Base-by-base conservation (phyloP, 2,888 invertebrate species). In the Sarcophaga rosellei region DNA sequence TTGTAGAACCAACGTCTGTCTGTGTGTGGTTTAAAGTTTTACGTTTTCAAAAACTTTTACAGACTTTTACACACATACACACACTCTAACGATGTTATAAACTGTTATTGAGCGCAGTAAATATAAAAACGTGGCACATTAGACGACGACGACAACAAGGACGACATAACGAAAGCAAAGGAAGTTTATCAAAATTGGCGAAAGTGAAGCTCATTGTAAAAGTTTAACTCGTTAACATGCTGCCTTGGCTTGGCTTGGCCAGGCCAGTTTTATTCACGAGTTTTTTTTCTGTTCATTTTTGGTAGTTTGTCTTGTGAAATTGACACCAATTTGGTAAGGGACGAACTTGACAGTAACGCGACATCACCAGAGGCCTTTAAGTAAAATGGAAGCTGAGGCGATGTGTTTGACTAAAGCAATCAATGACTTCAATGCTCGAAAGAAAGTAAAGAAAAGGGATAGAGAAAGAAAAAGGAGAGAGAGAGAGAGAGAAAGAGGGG, bases 141-240 rank as follows among this genome's bases (percentile, higher is more conserved):
- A 21, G 25, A 79, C 57, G 66, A 45, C 23, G 63, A 75, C 79
- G 47, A 80, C 65, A 72, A 62, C 62, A 35, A 70, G 66, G 75
- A 57, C 47, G 59, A 76, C 53, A 53, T 15, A 12, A 12, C 53
- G 17, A 12, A 12, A 12, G 5, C 17, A 53, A 61, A 79, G 76
- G 72, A 80, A 80, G 79, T 82, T 86, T 76, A 80, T 83, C 76
- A 82, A 86, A 80, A 86, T 77, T 80, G 83, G 83, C 86, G 82
- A 86, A 86, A 86, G 83, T 86, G 79, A 80, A 86, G 83, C 83
- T 80, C 80, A 83, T 83, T 83, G 61, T 63, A 68, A 74, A 75
- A 79, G 79, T 82, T 86, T 79, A 86, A 72, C 85, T 81, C 61
- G 78, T 85, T 79, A 81, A 80, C 75, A 80, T 86, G 80, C 57